A percentile compares a stretch with the other conserved stretches of the same genome.
Conservation (phyloP, 1,140 invertebrate genomes). For the Hermatobates lingyangjiaoensis region DNA sequence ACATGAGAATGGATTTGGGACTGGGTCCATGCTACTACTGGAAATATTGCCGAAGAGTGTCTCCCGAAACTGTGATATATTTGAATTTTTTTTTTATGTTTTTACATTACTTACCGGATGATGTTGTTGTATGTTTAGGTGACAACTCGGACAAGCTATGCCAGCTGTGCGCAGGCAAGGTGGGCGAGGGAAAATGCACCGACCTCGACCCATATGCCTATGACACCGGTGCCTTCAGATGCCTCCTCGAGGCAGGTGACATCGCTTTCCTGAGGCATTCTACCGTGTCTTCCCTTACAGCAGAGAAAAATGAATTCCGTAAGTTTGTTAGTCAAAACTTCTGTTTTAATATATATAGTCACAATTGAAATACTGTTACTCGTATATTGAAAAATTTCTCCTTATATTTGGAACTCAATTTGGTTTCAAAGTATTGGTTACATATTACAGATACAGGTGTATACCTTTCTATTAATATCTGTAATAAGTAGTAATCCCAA, state of each 20-base stretch:
- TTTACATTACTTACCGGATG: not conserved
- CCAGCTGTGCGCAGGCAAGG: slow-evolving; percentile 59
- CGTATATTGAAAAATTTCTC: too few relatives aligned
- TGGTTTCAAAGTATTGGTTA: too few relatives aligned
- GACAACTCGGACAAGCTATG: slow-evolving; percentile 67
- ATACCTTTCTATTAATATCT: too few relatives aligned
- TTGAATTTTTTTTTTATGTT: not conserved
- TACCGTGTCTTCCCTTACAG: slow-evolving; percentile 52
- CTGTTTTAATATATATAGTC: too few relatives aligned
- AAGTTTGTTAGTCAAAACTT: slow-evolving; percentile 21
- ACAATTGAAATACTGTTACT: too few relatives aligned
- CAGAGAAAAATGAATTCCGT: slow-evolving; percentile 34
- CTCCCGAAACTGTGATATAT: too few relatives aligned
- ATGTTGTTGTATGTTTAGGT: slow-evolving; percentile 25
- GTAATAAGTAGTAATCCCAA: too few relatives aligned
- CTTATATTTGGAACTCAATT: too few relatives aligned
- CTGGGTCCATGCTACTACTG: not conserved
- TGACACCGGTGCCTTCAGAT: slow-evolving; percentile 74
- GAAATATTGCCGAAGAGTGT: too few relatives aligned
- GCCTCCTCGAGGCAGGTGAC: slow-evolving; percentile 69
- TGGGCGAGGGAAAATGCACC: slow-evolving; percentile 60
- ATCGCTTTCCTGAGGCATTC: slow-evolving; percentile 84
- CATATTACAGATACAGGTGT: too few relatives aligned
- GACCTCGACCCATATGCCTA: slow-evolving; percentile 75
- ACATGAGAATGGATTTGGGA: too few relatives aligned